A percentile compares a stretch with the other conserved stretches of the same genome.
These are phyloP conservation scores for Odontamblyopus rebecca DNA, from an alignment of 2,797 vertebrate species.

Conservation along the genomic window DNA sequence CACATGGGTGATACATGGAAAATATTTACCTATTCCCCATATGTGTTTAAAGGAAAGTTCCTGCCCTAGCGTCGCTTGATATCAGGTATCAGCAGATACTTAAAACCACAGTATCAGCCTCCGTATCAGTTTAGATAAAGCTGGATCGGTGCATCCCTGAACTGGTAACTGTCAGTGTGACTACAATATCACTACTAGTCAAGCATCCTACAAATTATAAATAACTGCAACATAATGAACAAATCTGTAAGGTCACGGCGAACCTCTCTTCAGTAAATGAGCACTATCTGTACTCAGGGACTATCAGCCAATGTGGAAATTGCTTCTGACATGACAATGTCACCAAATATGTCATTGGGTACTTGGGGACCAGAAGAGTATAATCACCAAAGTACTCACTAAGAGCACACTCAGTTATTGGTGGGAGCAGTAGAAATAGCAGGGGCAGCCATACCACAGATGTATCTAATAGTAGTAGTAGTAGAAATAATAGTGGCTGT, in stretches of 20 bases:
- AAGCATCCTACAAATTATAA: background rate
- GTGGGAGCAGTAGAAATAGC: background rate
- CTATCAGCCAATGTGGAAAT: background rate
- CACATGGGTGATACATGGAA: too few relatives aligned
- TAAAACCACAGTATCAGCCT: too few relatives aligned
- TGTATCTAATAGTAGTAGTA: background rate
- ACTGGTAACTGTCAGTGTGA: background rate
- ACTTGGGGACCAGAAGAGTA: background rate
- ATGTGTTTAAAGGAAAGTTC: too few relatives aligned
- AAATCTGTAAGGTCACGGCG: conserved; percentile 6
- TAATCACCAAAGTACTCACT: background rate
- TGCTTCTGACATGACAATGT: background rate
- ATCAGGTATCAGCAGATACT: too few relatives aligned
- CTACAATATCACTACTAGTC: background rate
- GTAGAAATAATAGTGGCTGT: too few relatives aligned
- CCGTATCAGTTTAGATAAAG: too few relatives aligned
- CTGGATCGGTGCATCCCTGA: too few relatives aligned
- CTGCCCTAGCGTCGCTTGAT: too few relatives aligned
- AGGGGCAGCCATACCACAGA: background rate
- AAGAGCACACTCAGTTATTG: background rate
- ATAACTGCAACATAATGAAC: background rate
- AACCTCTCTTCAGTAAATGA: background rate
- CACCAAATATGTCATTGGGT: background rate
- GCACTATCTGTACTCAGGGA: background rate
- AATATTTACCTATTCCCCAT: too few relatives aligned